phyloP scores from a whole-genome alignment of 2,888 invertebrate species.

The Drosophila borborema region DNA sequence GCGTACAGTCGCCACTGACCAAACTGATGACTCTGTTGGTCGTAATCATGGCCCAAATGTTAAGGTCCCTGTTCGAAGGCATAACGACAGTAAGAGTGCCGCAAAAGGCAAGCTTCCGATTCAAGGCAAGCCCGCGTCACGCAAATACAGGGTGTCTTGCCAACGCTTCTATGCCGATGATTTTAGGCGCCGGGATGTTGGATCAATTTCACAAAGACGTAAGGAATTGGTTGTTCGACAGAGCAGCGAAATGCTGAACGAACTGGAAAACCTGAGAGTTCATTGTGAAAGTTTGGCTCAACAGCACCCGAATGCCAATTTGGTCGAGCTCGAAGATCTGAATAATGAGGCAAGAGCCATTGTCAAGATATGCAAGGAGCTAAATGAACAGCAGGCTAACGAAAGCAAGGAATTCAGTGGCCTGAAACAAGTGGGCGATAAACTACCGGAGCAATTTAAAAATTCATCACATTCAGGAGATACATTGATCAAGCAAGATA shows the following conservation, averaged over 20 bases:
- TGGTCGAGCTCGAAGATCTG: slow-evolving; percentile 4
- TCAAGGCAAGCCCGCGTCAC: slow-evolving; percentile 17
- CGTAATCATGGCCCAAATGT: slow-evolving; percentile 2
- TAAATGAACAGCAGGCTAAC: not conserved
- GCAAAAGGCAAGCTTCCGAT: slow-evolving; percentile 4
- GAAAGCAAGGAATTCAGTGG: not conserved
- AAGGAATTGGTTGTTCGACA: not conserved
- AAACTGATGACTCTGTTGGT: not conserved
- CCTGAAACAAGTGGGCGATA: not conserved
- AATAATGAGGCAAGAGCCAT: slow-evolving; percentile 2
- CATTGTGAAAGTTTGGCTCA: slow-evolving; percentile 1
- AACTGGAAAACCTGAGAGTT: not conserved
- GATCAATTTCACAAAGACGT: not conserved
- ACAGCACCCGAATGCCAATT: not conserved
- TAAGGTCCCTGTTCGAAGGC: not conserved
- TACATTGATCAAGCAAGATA: not conserved
- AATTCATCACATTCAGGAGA: not conserved
- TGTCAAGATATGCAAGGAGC: not conserved
- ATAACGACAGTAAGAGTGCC: not conserved
- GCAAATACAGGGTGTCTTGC: slow-evolving; percentile 18
- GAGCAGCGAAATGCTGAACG: slow-evolving; percentile 1
- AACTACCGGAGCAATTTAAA: not conserved
- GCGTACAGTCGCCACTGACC: not conserved
- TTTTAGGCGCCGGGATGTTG: not conserved
- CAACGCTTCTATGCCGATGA: slow-evolving; percentile 14